Base-by-base conservation (phyloP, 2,888 invertebrate species). In the Barypeithes pellucidus region DNA sequence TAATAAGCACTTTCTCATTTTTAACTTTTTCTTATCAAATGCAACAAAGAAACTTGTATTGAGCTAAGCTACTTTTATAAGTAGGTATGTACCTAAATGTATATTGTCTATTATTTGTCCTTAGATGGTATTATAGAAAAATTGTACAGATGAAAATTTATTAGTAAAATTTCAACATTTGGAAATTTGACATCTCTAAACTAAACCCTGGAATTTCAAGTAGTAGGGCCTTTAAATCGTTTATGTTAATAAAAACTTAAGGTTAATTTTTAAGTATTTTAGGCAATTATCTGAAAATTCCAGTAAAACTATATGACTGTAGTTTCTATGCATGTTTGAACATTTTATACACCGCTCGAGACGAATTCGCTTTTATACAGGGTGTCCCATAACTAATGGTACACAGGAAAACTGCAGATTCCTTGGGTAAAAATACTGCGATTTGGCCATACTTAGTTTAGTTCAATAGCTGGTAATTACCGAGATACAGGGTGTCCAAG, bases 181-280 rank as follows among this genome's bases (percentile, higher is more conserved):
- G 45, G 33, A 63, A 73, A 73, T 73, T 68, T 73, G 73, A 73
- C 73, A 73, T 73, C 73, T 73, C 73, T 73, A 73, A 41, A 24
- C 39, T 54, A 52, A 67, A 67, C 24, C 52, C 68, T 65, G 73
- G 66, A 67, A 65, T 73, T 68, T 73, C 65, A 73, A 69, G 50
- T 73, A 52, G 47, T 45, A 22, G 63, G 68, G 47, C 60, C 62
- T 72, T 62, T 65, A 72, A 47, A 45, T 18, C 11, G n/a, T n/a
- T 62, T 61, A 39, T 41, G 52, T 66, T 29, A 68, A 50, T 33
- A 39, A 41, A 63, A 50, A 47, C 60, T 45, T 59, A 59, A 67
- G 29, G 41, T 57, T 63, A 47, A 66, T 11, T 33, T 73, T 52
- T 68, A 73, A 29, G 52, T 73, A 69, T 59, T 9, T 68, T 69